Conservation (phyloP, 2,113 vertebrate species). For the Chlorodrepanis virens region DNA sequence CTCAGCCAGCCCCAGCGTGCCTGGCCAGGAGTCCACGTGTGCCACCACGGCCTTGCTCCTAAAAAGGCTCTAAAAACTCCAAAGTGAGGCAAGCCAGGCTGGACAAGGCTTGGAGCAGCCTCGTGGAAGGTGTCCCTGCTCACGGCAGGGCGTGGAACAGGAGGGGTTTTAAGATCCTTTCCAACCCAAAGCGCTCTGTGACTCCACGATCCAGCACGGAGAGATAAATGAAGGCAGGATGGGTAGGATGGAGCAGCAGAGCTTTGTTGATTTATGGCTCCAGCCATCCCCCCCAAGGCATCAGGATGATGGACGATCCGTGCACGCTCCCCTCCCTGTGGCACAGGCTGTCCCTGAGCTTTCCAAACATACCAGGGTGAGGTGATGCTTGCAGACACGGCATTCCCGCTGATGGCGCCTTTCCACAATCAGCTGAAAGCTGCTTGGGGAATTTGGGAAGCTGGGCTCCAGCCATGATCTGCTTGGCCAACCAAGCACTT, state of each 20-base stretch:
- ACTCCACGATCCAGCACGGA: background rate
- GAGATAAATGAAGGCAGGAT: background rate
- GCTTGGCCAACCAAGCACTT: conserved; percentile 3
- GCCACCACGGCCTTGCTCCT: background rate
- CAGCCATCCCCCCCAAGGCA: background rate
- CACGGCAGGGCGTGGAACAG: background rate
- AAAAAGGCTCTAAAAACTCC: background rate
- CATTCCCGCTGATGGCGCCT: background rate
- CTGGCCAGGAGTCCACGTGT: background rate
- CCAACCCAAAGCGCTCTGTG: too few species aligned
- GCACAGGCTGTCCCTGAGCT: background rate
- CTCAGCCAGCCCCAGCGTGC: background rate
- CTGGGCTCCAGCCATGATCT: conserved; percentile 27
- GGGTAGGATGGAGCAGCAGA: background rate
- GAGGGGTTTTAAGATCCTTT: background rate
- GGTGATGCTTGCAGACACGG: background rate
- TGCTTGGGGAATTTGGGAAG: background rate
- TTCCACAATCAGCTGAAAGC: conserved; percentile 18
- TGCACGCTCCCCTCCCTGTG: background rate
- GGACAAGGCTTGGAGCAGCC: background rate
- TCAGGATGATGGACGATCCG: background rate
- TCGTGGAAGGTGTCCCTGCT: background rate
- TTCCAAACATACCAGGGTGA: conserved; percentile 5
- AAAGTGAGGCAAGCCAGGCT: too few species aligned
- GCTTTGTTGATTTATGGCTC: background rate